Conservation (phyloP, 1,140 invertebrate genomes). For the Drosophila tani region DNA sequence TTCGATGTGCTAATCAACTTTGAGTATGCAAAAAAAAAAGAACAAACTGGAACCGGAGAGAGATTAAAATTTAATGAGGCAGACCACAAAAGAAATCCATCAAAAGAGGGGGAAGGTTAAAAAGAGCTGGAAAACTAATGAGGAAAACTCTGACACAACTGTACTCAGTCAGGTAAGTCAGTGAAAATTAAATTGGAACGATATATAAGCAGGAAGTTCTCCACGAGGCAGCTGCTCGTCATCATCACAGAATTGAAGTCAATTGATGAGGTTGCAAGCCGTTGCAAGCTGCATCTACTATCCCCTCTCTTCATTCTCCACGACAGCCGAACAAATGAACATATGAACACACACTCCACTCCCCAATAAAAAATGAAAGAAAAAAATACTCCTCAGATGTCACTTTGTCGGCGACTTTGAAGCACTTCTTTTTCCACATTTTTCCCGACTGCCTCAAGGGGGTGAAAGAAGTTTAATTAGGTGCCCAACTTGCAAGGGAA, state of each 20-base stretch:
- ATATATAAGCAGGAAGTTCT: conserved; percentile 31
- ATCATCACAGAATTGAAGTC: conserved; percentile 46
- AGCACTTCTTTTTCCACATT: conserved; percentile 7
- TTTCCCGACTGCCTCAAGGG: conserved; percentile 28
- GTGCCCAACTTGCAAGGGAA: conserved; percentile 18
- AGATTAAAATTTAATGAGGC: conserved; percentile 46
- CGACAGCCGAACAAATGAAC: conserved; percentile 23
- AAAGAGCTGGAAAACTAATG: background rate
- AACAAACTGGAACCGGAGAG: conserved; percentile 6
- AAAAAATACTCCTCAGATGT: conserved; percentile 31
- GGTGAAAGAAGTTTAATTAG: conserved; percentile 63
- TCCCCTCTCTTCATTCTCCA: background rate
- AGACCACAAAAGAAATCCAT: conserved; percentile 38
- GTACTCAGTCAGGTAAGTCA: conserved; percentile 1
- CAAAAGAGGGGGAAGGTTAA: background rate
- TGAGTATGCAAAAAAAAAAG: conserved; percentile 24
- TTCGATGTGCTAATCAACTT: conserved; percentile 56
- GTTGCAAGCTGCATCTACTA: conserved; percentile 10
- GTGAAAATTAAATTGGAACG: background rate
- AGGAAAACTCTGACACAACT: conserved; percentile 7
- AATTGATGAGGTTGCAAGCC: conserved; percentile 49
- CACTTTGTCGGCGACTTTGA: conserved; percentile 56
- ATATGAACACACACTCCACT: conserved; percentile 11
- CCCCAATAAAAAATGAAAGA: conserved; percentile 2
- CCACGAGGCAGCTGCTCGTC: conserved; percentile 37